Evolutionary conservation across 2,888 invertebrate species (phyloP).

Genomic region (Plebejus argus): DNA sequence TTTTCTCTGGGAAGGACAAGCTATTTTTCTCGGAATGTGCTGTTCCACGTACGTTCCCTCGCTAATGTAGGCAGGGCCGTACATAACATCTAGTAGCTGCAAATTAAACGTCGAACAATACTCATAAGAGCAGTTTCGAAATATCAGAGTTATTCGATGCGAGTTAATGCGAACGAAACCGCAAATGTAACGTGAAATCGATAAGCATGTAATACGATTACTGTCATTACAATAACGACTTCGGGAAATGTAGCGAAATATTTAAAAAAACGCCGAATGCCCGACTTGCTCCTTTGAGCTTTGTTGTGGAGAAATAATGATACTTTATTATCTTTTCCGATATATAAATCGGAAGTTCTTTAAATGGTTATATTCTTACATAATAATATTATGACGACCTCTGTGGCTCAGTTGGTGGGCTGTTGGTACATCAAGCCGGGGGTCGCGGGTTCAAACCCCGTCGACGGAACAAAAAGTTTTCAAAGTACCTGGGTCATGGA

Average conservation of each 20-base stretch:
- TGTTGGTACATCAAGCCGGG: no score
- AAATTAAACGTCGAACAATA: background rate
- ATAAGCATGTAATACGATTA: slow-evolving; percentile 38
- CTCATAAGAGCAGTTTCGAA: background rate
- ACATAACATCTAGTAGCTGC: background rate
- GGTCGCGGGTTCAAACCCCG: no score
- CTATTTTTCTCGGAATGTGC: no score
- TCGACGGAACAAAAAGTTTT: no score
- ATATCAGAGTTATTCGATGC: slow-evolving; percentile 15
- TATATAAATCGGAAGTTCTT: no score
- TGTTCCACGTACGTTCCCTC: no score
- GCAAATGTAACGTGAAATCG: slow-evolving; percentile 39
- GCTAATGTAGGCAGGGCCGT: no score
- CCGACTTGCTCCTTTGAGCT: background rate
- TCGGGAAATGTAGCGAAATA: slow-evolving; percentile 31
- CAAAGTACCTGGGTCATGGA: no score
- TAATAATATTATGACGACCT: no score
- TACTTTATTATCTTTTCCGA: background rate
- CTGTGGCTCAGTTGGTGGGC: no score
- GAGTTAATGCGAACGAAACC: slow-evolving; percentile 33
- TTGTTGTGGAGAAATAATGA: background rate
- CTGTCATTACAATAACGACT: slow-evolving; percentile 36
- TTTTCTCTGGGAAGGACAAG: no score
- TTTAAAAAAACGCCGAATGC: slow-evolving; percentile 18
- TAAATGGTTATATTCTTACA: no score